Evolutionary conservation across 1,140 invertebrate species (phyloP).

Genomic region (Eurytemora carolleeae): DNA sequence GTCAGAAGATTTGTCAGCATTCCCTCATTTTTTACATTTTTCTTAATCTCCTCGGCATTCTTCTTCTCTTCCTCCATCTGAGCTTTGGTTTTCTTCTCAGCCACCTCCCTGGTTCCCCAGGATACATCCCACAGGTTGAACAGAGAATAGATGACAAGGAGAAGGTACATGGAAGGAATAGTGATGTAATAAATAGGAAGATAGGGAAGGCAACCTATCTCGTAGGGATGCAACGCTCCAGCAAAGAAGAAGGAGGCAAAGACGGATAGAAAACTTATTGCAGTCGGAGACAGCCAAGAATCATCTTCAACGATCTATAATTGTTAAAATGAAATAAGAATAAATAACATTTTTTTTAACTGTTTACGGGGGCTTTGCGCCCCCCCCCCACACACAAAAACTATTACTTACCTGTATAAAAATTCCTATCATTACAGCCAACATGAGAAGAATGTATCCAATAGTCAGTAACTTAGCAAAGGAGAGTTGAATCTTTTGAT

Average conservation of each 20-base stretch:
- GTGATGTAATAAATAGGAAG: conserved; percentile 83
- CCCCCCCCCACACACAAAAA: no score
- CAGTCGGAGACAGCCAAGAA: conserved; percentile 76
- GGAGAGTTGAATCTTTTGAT: conserved; percentile 26
- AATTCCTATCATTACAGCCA: neutral
- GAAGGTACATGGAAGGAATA: conserved; percentile 92
- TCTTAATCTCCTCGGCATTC: conserved; percentile 55
- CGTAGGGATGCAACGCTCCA: conserved; percentile 93
- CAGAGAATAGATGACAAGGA: conserved; percentile 88
- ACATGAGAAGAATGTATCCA: neutral
- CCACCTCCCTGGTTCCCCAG: conserved; percentile 93
- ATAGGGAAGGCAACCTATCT: conserved; percentile 88
- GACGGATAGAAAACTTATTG: conserved; percentile 86
- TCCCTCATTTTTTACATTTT: conserved; percentile 58
- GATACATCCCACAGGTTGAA: conserved; percentile 94
- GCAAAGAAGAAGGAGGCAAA: conserved; percentile 78
- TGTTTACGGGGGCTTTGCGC: no score
- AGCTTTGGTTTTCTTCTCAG: conserved; percentile 86
- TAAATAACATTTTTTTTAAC: conserved; percentile 74
- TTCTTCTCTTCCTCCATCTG: conserved; percentile 59
- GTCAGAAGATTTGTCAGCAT: conserved; percentile 26
- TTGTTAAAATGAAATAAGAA: conserved; percentile 80
- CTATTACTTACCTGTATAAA: neutral
- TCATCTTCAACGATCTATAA: conserved; percentile 98
- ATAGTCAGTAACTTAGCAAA: neutral